A percentile compares a stretch with the other conserved stretches of the same genome.
phyloP scores from a whole-genome alignment of 2,888 invertebrate species.

The Boloria selene region DNA sequence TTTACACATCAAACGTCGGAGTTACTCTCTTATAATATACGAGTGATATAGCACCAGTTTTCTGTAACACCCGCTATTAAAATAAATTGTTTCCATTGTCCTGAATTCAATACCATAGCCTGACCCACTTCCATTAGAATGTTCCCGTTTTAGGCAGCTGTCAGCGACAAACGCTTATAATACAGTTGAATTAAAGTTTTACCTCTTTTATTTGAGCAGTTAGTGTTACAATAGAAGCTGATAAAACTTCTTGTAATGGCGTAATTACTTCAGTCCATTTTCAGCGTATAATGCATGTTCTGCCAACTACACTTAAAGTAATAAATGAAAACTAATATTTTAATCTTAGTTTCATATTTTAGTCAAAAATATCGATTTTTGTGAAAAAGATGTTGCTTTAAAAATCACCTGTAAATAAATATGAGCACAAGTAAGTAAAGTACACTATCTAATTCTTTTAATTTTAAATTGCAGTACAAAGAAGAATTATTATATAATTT shows the following conservation, averaged over 20 bases:
- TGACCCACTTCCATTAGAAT: conserved; percentile 28
- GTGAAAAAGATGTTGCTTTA: too few relatives aligned
- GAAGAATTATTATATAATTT: conserved; percentile 4
- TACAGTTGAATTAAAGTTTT: conserved; percentile 18
- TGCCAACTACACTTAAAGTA: too few relatives aligned
- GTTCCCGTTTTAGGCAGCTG: conserved; percentile 29
- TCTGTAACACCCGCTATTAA: conserved; percentile 7
- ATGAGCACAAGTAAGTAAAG: too few relatives aligned
- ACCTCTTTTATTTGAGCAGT: conserved; percentile 17
- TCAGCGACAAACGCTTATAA: conserved; percentile 25
- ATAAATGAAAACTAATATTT: too few relatives aligned
- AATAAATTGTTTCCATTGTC: conserved; percentile 24
- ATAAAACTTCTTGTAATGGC: conserved; percentile 10
- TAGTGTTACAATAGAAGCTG: conserved; percentile 9
- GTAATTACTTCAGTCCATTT: conserved; percentile 11
- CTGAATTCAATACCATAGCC: conserved; percentile 19
- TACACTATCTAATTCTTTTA: too few relatives aligned
- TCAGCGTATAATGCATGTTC: neutral
- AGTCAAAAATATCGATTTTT: too few relatives aligned
- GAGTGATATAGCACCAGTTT: neutral
- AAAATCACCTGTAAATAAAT: too few relatives aligned
- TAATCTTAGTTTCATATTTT: too few relatives aligned
- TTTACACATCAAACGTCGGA: too few relatives aligned
- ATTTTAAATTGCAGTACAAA: too few relatives aligned
- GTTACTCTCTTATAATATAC: too few relatives aligned